These are phyloP conservation scores for Hemicentrotus pulcherrimus DNA, from an alignment of 35 echinoderm and acorn worm species.

Conservation along the genomic window DNA sequence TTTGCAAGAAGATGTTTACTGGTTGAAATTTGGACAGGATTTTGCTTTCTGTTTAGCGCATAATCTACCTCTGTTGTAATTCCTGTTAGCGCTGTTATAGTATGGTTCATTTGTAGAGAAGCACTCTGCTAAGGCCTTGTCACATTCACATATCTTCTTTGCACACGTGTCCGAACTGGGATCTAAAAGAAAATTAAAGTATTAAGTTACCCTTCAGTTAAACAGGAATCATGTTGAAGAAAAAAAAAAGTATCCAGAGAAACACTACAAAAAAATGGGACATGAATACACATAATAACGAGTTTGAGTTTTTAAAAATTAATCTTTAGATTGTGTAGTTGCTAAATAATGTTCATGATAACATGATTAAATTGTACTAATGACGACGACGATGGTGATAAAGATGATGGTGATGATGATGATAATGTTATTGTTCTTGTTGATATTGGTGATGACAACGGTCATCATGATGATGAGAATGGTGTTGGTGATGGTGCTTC, in stretches of 20 bases:
- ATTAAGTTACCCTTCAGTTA: no score
- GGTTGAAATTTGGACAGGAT: background rate
- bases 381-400: background rate
- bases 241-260: no score
- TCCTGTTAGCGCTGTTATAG: background rate
- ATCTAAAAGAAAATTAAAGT: background rate
- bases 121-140: background rate
- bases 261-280: no score
- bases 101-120: background rate
- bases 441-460: background rate
- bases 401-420: background rate
- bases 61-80: background rate
- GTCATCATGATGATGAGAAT: background rate
- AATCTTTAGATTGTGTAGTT: no score
- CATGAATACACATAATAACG: no score
- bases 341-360: no score
- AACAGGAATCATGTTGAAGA: no score
- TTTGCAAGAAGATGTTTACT: background rate
- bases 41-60: background rate
- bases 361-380: background rate
- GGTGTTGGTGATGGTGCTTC: background rate
- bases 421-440: background rate
- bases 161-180: background rate
- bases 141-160: background rate
- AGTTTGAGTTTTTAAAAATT: no score